Evolutionary conservation across 1,140 invertebrate genomes (phyloP).

Genomic region (Tetraneura akinire): DNA sequence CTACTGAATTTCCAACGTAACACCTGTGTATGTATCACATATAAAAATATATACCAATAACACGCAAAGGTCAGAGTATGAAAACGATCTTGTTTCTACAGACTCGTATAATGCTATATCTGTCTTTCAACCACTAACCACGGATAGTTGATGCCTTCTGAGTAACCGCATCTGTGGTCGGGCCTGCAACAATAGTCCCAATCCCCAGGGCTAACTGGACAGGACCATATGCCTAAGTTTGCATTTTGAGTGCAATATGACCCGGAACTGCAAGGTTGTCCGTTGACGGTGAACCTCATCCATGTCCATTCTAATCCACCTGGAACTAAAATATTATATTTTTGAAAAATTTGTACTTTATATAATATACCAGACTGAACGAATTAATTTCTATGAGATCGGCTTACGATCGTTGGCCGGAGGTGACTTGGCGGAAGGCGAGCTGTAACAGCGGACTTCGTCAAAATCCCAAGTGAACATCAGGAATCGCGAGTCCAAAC

Average conservation of each 20-base stretch:
- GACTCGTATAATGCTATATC: no score
- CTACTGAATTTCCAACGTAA: conserved; percentile 69
- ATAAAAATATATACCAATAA: no score
- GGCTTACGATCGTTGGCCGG: conserved; percentile 2
- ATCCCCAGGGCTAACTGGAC: conserved; percentile 72
- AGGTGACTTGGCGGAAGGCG: conserved; percentile 52
- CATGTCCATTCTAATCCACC: conserved; percentile 60
- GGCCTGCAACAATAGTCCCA: conserved; percentile 83
- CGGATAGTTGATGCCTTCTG: conserved; percentile 73
- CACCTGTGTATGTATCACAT: conserved; percentile 65
- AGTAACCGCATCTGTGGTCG: conserved; percentile 78
- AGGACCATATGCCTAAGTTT: conserved; percentile 76
- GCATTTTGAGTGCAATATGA: conserved; percentile 70
- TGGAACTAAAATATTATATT: conserved; percentile 35
- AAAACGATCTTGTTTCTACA: no score
- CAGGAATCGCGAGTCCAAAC: conserved; percentile 64
- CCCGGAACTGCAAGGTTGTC: conserved; percentile 72
- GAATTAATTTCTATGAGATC: no score
- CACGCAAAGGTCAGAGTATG: no score
- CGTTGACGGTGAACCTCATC: conserved; percentile 74
- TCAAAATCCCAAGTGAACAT: conserved; percentile 68
- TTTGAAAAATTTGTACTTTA: no score
- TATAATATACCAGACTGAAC: no score
- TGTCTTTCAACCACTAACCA: conserved; percentile 62
- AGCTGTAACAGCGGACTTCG: conserved; percentile 59